Base-by-base conservation (phyloP, 2,113 vertebrate genomes). In the Condylura cristata region DNA sequence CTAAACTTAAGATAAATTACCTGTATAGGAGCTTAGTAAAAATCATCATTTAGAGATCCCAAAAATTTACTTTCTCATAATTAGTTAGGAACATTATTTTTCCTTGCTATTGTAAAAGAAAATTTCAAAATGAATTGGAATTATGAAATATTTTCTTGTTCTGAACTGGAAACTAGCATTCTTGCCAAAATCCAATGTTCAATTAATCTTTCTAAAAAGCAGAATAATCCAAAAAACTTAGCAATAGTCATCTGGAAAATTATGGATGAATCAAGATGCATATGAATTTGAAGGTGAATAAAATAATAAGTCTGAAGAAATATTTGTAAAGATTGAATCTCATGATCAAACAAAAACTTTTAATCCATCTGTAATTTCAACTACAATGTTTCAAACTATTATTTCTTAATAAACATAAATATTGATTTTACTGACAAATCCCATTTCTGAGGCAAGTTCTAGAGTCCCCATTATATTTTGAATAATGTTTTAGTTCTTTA, bases 401-500 rank as follows among this genome's bases (percentile, higher is more conserved):
- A 63, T 72, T 61, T 94, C 48, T 84, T 81, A 85, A 61, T 90
- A 76, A 89, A 60, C 22, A 96, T 80, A 92, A 84, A 85, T 87
- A 79, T 76, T 39, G 16, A 37, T 63, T 93, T 76, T 78, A 87
- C 41, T 72, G 34, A 88, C 17, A 91, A 30, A 44, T 96, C 70
- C 61, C 2, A 93, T 24, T 85, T 90, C 4, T n/a, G 8, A 48
- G 9, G 18, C 37, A 89, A 80, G 53, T 60, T 14, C 28, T 68
- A 72, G 65, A 44, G 6, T 51, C 24, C 28, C 32, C 66, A 60
- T 37, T 66, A 89, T 18, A 26, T 61, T 78, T 83, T 85, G 39
- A 91, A 86, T 85, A 78, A 41, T 56, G 30, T 66, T 94, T 94
- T 90, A 92, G 70, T 90, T 46, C 80, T 93, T 41, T 72, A 95